These are phyloP conservation scores for Calameuta idolon DNA, from an alignment of 2,888 invertebrate species.

Conservation along the genomic window DNA sequence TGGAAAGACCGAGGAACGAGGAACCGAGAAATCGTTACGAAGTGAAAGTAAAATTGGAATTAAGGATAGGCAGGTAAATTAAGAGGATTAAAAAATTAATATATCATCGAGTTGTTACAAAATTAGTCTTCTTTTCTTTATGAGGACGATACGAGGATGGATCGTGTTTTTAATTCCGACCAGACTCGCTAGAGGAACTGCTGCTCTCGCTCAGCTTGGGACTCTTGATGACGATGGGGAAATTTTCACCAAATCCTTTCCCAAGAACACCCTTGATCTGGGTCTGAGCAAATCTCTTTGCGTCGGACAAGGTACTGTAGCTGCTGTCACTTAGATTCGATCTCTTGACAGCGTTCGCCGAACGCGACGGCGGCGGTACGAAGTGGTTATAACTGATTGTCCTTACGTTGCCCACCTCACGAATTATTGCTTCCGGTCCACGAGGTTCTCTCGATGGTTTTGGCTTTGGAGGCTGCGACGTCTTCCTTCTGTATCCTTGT, in stretches of 20 bases:
- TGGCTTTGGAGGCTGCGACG: neutral
- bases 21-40: neutral
- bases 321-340: constrained; percentile 39
- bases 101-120: no score
- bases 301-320: constrained; percentile 17
- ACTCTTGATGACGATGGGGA: constrained; percentile 27
- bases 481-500: no score
- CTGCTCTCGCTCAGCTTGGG: constrained; percentile 18
- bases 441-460: constrained; percentile 16
- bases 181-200: neutral
- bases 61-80: no score
- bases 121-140: no score
- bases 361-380: neutral
- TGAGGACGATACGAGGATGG: neutral
- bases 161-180: neutral
- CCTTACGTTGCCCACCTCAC: constrained; percentile 41
- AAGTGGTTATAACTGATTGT: constrained; percentile 44
- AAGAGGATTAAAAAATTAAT: no score
- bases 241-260: constrained; percentile 23
- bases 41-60: no score
- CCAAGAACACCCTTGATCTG: constrained; percentile 5
- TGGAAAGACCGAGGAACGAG: no score
- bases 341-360: constrained; percentile 18
- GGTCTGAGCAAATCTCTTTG: constrained; percentile 7
- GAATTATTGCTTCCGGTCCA: constrained; percentile 18